Conservation (phyloP, 2,888 invertebrate species). For the Acronicta leporina region DNA sequence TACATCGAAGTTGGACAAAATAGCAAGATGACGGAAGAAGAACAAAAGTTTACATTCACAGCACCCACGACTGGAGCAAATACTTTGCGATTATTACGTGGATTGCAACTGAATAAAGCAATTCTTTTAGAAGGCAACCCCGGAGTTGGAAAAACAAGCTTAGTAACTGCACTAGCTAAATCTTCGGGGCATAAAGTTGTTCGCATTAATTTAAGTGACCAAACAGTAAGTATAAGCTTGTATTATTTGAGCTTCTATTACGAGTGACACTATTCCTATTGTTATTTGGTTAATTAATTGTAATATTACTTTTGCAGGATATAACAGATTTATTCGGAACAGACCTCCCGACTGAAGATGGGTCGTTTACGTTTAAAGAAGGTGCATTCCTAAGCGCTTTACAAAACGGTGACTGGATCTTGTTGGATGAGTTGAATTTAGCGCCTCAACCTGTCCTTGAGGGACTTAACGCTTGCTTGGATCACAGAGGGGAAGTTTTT, state of each 20-base stretch:
- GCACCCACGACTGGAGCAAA: slow-evolving; percentile 95
- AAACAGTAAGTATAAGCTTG: slow-evolving; percentile 92
- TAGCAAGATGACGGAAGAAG: slow-evolving; percentile 56
- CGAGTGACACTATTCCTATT: neutral
- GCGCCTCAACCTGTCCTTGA: slow-evolving; percentile 99
- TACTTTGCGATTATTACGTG: slow-evolving; percentile 95
- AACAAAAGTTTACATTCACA: slow-evolving; percentile 91
- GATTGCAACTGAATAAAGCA: slow-evolving; percentile 96
- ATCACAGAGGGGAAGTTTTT: slow-evolving; percentile 98
- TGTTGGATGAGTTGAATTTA: slow-evolving; percentile 99
- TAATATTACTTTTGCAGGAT: slow-evolving; percentile 89
- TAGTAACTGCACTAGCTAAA: slow-evolving; percentile 96
- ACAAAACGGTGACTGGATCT: slow-evolving; percentile 97
- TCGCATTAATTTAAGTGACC: slow-evolving; percentile 99
- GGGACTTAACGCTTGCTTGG: slow-evolving; percentile 99
- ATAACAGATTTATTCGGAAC: slow-evolving; percentile 99
- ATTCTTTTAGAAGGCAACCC: slow-evolving; percentile 99
- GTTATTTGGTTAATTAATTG: neutral
- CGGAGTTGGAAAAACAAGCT: slow-evolving; percentile 99
- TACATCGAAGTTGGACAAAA: slow-evolving; percentile 89
- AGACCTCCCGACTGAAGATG: slow-evolving; percentile 98
- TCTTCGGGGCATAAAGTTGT: slow-evolving; percentile 95
- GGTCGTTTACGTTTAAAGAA: slow-evolving; percentile 98
- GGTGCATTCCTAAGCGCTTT: slow-evolving; percentile 98
- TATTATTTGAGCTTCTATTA: neutral